Percentiles rank a stretch among this genome's conserved stretches.
These are phyloP conservation scores for Sphinx pinastri DNA, from an alignment of 2,888 invertebrate genomes.

Conservation along the genomic window DNA sequence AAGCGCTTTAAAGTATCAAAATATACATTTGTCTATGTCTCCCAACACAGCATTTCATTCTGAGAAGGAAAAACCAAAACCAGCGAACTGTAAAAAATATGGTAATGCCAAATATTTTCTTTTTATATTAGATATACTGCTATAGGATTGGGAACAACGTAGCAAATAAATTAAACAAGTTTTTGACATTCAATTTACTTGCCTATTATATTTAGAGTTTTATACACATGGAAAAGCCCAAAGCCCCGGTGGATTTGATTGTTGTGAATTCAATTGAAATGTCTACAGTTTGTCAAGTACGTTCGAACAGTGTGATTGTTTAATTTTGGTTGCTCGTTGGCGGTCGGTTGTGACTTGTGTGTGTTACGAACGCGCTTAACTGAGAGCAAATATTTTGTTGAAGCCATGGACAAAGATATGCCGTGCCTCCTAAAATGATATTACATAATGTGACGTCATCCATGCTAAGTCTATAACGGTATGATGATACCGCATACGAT, in stretches of 20 bases:
- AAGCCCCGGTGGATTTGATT: slow-evolving; percentile 8
- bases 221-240: slow-evolving; percentile 15
- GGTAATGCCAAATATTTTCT: too few species aligned
- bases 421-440: background rate
- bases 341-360: background rate
- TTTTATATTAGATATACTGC: too few species aligned
- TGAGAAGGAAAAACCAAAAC: too few species aligned
- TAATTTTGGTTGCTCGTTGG: background rate
- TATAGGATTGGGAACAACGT: background rate
- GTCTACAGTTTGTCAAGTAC: background rate
- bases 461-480: too few species aligned
- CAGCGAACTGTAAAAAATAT: too few species aligned
- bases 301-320: slow-evolving; percentile 3
- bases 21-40: too few species aligned
- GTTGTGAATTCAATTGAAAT: slow-evolving; percentile 16
- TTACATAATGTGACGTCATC: background rate
- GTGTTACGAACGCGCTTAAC: slow-evolving; percentile 1
- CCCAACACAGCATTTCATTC: too few species aligned
- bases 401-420: background rate
- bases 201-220: slow-evolving; percentile 13
- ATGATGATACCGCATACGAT: too few species aligned
- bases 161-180: background rate
- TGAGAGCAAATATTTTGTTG: background rate
- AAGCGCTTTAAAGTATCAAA: too few species aligned
- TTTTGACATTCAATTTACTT: background rate